phyloP scores from a whole-genome alignment of 2,888 invertebrate species.

The Spisula solida region DNA sequence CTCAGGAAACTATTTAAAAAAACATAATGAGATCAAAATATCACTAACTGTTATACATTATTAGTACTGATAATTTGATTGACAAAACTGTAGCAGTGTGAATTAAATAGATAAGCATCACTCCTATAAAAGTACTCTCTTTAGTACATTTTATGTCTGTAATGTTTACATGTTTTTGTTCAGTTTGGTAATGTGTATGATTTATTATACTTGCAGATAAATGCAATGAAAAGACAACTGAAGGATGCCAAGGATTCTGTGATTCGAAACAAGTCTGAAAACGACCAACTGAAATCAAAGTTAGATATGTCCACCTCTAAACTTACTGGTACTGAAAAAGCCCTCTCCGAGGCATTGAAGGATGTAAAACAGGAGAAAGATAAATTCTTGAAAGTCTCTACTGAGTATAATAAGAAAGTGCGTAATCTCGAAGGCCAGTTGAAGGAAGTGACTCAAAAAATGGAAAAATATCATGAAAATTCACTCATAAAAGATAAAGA shows the following conservation, averaged over 20 bases:
- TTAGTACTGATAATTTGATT: no score
- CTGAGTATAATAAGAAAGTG: constrained; percentile 82
- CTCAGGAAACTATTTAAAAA: no score
- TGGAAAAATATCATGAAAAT: constrained; percentile 80
- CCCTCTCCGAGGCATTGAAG: constrained; percentile 82
- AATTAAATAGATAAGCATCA: no score
- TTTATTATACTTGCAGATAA: constrained; percentile 71
- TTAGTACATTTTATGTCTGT: no score
- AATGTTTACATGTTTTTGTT: no score
- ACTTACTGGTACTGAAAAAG: constrained; percentile 83
- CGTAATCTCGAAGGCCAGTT: constrained; percentile 80
- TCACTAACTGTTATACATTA: no score
- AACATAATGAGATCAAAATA: no score
- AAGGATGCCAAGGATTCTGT: constrained; percentile 82
- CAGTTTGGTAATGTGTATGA: not conserved
- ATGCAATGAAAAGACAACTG: constrained; percentile 82
- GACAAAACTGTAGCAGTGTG: no score
- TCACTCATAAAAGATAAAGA: constrained; percentile 81
- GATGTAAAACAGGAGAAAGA: constrained; percentile 84
- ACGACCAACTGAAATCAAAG: constrained; percentile 81
- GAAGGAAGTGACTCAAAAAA: constrained; percentile 78
- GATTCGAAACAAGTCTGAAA: constrained; percentile 82
- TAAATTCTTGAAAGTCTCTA: constrained; percentile 80
- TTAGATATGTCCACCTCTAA: constrained; percentile 84
- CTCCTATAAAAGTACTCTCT: no score